phyloP scores from a whole-genome alignment of 2,888 invertebrate species.

The Elysia crispata region DNA sequence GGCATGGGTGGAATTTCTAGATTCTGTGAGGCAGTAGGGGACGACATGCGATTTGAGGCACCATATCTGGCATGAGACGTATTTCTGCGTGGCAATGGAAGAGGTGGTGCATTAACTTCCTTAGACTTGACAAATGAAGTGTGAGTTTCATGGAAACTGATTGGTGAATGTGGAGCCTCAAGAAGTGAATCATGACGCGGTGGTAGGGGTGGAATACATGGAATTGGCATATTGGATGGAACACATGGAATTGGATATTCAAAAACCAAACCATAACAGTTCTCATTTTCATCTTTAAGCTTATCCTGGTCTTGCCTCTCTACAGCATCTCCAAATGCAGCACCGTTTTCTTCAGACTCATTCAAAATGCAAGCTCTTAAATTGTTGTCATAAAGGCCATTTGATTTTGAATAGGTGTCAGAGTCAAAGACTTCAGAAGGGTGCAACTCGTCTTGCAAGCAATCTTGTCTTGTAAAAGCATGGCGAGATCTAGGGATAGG shows the following conservation, averaged over 20 bases:
- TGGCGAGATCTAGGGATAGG: conserved; percentile 29
- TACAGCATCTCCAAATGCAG: neutral
- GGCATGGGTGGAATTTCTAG: conserved; percentile 45
- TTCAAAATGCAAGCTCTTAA: neutral
- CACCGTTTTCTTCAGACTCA: neutral
- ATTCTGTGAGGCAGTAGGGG: neutral
- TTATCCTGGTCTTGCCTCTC: neutral
- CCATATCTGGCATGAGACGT: conserved; percentile 14
- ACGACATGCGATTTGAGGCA: neutral
- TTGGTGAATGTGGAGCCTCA: neutral
- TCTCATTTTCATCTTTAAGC: conserved; percentile 45
- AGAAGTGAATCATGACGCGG: conserved; percentile 50
- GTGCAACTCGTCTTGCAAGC: too few relatives aligned
- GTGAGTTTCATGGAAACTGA: neutral
- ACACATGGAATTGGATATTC: neutral
- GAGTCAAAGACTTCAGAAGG: neutral
- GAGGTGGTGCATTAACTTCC: neutral
- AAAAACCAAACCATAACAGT: conserved; percentile 17
- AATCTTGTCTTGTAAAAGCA: neutral
- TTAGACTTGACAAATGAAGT: neutral
- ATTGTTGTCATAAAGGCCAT: neutral
- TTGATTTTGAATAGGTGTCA: neutral
- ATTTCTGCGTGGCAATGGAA: conserved; percentile 30
- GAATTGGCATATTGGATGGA: conserved; percentile 27
- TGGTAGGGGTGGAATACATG: conserved; percentile 50